These are phyloP conservation scores for Todus mexicanus DNA, from an alignment of 2,797 vertebrate species.

Conservation along the genomic window DNA sequence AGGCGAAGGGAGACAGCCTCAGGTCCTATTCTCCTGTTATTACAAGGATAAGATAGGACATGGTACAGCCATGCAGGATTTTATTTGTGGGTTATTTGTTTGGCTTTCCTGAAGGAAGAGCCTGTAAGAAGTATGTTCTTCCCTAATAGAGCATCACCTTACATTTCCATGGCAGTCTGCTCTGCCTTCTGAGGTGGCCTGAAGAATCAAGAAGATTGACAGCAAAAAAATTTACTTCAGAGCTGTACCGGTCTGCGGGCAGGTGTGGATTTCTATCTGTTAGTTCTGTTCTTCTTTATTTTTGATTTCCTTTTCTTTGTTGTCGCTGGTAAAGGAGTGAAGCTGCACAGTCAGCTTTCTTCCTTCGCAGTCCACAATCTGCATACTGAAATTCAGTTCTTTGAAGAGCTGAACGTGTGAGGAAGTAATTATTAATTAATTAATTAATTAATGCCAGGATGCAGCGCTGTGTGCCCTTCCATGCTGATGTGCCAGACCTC, in stretches of 20 bases:
- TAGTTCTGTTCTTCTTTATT: not conserved
- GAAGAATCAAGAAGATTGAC: not conserved
- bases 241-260: not conserved
- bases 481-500: not conserved
- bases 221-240: not conserved
- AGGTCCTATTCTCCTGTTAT: not conserved
- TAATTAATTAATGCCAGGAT: not conserved
- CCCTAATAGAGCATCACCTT: not conserved
- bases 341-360: not conserved
- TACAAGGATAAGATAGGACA: not conserved
- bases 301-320: not conserved
- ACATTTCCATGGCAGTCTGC: not conserved
- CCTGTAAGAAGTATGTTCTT: not conserved
- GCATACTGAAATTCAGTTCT: not conserved
- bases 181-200: not conserved
- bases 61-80: not conserved
- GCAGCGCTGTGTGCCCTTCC: not conserved
- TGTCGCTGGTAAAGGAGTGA: not conserved
- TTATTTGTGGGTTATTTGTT: slow-evolving; percentile 19
- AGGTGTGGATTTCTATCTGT: not conserved
- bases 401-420: not conserved
- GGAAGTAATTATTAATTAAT: too few relatives aligned
- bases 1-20: not conserved
- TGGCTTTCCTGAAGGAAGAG: not conserved
- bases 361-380: not conserved